Conservation (phyloP, 1,140 invertebrate species). For the Panonychus citri region DNA sequence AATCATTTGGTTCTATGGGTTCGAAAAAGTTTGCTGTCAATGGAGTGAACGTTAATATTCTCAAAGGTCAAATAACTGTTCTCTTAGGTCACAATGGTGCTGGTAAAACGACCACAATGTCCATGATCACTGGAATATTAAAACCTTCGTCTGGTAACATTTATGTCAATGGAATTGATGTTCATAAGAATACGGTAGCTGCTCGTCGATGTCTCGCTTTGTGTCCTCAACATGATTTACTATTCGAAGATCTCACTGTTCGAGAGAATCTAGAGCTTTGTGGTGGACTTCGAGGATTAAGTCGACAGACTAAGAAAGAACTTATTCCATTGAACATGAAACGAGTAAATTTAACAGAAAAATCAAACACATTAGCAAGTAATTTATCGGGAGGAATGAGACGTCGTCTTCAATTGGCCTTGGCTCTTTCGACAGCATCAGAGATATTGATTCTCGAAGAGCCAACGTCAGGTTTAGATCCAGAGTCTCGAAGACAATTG, state of each 20-base stretch:
- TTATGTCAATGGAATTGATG: constrained; percentile 19
- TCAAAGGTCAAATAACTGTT: constrained; percentile 31
- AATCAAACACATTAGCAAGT: too few relatives aligned
- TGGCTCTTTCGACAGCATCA: constrained; percentile 25
- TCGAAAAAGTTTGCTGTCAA: constrained; percentile 38
- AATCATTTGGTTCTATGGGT: constrained; percentile 5
- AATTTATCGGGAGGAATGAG: constrained; percentile 27
- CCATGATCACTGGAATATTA: constrained; percentile 24
- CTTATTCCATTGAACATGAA: too few relatives aligned
- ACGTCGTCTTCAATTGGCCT: constrained; percentile 24
- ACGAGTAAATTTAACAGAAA: too few relatives aligned
- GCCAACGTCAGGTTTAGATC: constrained; percentile 26
- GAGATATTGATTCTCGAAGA: constrained; percentile 22
- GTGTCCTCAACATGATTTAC: constrained; percentile 28
- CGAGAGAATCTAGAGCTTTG: constrained; percentile 17
- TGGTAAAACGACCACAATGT: constrained; percentile 61
- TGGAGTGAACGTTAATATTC: constrained; percentile 40
- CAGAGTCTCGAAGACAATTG: constrained; percentile 42
- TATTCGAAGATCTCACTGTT: constrained; percentile 23
- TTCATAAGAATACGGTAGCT: constrained; percentile 11
- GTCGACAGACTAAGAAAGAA: too few relatives aligned
- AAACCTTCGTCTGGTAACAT: constrained; percentile 21
- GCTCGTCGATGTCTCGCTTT: constrained; percentile 21
- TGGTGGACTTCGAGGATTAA: constrained; percentile 15
- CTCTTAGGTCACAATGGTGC: constrained; percentile 57